A percentile compares a stretch with the other conserved stretches of the same genome.
Evolutionary conservation across 2,888 invertebrate species (phyloP).

Genomic region (Tetropium fuscum): DNA sequence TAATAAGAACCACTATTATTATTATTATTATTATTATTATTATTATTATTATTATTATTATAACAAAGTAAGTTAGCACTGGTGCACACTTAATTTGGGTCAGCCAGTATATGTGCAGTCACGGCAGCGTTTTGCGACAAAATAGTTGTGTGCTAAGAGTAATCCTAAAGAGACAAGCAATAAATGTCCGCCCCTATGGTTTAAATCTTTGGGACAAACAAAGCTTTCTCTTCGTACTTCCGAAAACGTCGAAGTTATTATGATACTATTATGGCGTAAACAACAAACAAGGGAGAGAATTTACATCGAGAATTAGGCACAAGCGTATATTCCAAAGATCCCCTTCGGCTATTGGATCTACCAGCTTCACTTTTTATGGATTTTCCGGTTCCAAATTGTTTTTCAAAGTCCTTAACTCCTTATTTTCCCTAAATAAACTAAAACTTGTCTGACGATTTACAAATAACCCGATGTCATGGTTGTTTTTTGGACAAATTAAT

Average conservation of each 20-base stretch:
- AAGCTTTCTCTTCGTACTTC: conserved; percentile 56
- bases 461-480: too few relatives aligned
- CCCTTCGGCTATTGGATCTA: conserved; percentile 42
- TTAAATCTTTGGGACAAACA: conserved; percentile 63
- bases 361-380: conserved; percentile 42
- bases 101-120: too few relatives aligned
- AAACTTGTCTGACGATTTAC: conserved; percentile 1
- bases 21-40: too few relatives aligned
- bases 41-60: too few relatives aligned
- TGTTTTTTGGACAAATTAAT: too few relatives aligned
- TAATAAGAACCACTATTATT: too few relatives aligned
- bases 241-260: conserved; percentile 52
- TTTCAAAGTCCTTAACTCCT: conserved; percentile 17
- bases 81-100: too few relatives aligned
- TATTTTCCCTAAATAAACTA: conserved; percentile 10
- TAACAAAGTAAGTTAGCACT: too few relatives aligned
- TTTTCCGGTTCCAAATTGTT: conserved; percentile 31
- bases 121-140: too few relatives aligned
- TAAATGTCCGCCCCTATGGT: conserved; percentile 57
- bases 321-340: conserved; percentile 38
- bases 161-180: conserved; percentile 49
- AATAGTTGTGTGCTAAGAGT: too few relatives aligned
- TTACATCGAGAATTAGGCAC: conserved; percentile 39
- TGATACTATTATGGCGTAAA: conserved; percentile 63
- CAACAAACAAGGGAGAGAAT: conserved; percentile 64